phyloP scores from a whole-genome alignment of 2,797 vertebrate species.

The Lagodon rhomboides region DNA sequence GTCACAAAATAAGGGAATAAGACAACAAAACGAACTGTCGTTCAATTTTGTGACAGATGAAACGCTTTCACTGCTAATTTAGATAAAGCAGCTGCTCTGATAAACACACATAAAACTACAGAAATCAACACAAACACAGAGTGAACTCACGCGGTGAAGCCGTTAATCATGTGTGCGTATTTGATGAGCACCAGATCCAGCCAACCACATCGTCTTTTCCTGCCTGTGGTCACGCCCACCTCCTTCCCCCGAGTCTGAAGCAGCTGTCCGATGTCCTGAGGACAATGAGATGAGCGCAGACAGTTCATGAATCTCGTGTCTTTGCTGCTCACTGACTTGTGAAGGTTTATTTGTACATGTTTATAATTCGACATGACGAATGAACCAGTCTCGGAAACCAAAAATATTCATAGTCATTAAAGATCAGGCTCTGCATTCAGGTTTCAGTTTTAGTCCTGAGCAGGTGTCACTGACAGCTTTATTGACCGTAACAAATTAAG shows the following conservation, averaged over 20 bases:
- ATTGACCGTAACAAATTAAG: not conserved
- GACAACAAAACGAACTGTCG: not conserved
- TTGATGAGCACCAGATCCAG: conserved; percentile 95
- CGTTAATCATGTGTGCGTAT: conserved; percentile 99
- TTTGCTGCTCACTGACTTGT: not conserved
- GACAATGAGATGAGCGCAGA: not conserved
- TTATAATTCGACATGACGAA: not conserved
- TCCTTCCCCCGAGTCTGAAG: conserved; percentile 95
- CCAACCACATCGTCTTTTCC: conserved; percentile 98
- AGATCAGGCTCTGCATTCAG: not conserved
- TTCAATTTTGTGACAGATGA: no score
- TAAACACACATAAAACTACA: no score
- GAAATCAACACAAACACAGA: not conserved
- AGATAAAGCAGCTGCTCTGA: not conserved
- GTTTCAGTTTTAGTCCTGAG: conserved; percentile 3
- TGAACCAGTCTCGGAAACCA: not conserved
- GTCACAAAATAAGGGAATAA: not conserved
- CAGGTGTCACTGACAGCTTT: conserved; percentile 15
- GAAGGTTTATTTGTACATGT: not conserved
- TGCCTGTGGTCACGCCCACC: conserved; percentile 96
- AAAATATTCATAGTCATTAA: not conserved
- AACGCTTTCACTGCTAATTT: not conserved
- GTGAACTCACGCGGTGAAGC: conserved; percentile 96
- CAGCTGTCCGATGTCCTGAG: conserved; percentile 92
- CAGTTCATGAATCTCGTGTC: not conserved